Conservation (phyloP, 2,888 invertebrate genomes). For the Prenolepis imparis region DNA sequence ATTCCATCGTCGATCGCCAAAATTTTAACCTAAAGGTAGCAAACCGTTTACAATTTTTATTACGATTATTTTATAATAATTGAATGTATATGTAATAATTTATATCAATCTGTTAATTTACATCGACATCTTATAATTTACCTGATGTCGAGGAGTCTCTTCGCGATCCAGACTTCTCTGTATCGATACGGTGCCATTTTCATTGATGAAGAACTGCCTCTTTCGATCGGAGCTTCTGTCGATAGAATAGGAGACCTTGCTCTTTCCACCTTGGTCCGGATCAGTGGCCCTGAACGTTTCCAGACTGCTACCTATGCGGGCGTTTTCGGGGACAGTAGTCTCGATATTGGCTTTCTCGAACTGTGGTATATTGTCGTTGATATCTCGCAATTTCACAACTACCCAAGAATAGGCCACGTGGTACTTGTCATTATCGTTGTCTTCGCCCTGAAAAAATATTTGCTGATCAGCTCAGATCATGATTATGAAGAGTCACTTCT, state of each 20-base stretch:
- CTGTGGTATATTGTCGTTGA: conserved; percentile 98
- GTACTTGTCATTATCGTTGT: conserved; percentile 98
- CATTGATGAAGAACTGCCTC: conserved; percentile 97
- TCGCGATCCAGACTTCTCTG: conserved; percentile 97
- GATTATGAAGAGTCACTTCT: not conserved
- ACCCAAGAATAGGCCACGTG: conserved; percentile 99
- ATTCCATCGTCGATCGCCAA: conserved; percentile 97
- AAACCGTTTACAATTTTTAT: not conserved
- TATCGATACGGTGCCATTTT: conserved; percentile 97
- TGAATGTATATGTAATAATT: not conserved
- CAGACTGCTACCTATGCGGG: conserved; percentile 95
- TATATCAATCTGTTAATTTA: not conserved
- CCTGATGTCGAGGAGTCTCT: conserved; percentile 97
- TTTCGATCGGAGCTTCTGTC: conserved; percentile 97
- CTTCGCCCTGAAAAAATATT: conserved; percentile 90
- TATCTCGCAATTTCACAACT: conserved; percentile 96
- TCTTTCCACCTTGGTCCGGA: conserved; percentile 97
- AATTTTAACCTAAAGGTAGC: conserved; percentile 91
- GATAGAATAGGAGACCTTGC: conserved; percentile 96
- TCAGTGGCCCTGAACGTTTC: conserved; percentile 98
- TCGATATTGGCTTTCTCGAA: conserved; percentile 98
- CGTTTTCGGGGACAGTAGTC: conserved; percentile 96
- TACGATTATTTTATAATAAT: not conserved
- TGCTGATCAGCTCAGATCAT: not conserved
- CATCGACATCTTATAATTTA: conserved; percentile 64